Percentiles rank a stretch among this genome's conserved stretches.
Conservation (phyloP, 2,113 vertebrate species). For the Lycocorax pyrrhopterus region DNA sequence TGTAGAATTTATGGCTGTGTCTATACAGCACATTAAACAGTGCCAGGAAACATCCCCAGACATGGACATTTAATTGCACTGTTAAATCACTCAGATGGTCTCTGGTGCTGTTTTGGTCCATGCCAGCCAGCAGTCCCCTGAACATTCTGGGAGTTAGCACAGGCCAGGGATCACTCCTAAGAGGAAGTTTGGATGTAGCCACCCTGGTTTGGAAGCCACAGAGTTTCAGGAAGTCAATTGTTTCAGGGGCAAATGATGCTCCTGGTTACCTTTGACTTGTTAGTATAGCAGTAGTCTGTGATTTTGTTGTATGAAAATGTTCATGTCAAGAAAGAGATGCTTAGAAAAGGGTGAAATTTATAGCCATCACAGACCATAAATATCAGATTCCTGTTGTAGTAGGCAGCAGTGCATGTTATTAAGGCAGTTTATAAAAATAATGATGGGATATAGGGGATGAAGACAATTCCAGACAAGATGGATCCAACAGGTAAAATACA, state of each 20-base stretch:
- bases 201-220: neutral
- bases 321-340: neutral
- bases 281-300: neutral
- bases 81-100: neutral
- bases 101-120: neutral
- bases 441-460: neutral
- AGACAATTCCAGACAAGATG: neutral
- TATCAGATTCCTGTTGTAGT: neutral
- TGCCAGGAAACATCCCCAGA: neutral
- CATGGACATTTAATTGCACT: fast-evolving
- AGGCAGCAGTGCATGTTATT: neutral
- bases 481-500: neutral
- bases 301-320: neutral
- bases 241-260: neutral
- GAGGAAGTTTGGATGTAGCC: neutral
- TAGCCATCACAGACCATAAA: neutral
- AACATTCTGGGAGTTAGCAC: neutral
- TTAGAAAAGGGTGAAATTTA: neutral
- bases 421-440: neutral
- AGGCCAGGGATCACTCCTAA: neutral
- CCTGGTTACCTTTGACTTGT: neutral
- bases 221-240: neutral
- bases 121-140: neutral
- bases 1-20: neutral
- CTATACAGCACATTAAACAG: neutral